phyloP scores from a whole-genome alignment of 2,888 invertebrate species.

The Lasius fuliginosus region DNA sequence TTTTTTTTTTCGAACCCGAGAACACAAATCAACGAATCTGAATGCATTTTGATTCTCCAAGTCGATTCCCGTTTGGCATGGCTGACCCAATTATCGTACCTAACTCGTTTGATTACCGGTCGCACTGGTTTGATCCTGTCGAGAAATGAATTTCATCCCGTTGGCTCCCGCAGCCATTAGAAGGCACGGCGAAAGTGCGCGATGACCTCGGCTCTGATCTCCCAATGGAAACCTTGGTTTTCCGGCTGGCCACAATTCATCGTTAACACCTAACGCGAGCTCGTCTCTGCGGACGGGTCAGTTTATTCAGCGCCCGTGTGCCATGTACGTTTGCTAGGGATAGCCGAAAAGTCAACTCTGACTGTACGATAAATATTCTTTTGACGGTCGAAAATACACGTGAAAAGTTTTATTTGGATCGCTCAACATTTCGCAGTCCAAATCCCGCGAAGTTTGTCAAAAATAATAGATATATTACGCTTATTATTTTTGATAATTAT shows the following conservation, averaged over 20 bases:
- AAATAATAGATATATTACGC: background rate
- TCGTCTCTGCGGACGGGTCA: conserved; percentile 43
- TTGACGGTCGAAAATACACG: background rate
- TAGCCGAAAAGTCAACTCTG: conserved; percentile 44
- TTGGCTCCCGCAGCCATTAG: conserved; percentile 59
- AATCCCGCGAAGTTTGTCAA: background rate
- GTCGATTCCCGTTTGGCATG: background rate
- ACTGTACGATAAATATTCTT: conserved; percentile 21
- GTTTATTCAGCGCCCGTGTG: conserved; percentile 45
- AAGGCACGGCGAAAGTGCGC: conserved; percentile 62
- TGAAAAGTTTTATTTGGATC: background rate
- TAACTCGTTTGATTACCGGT: background rate
- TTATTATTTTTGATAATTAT: conserved; percentile 27
- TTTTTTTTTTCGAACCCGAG: too few relatives aligned
- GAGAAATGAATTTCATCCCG: conserved; percentile 52
- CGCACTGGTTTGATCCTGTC: conserved; percentile 36
- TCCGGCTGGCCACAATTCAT: conserved; percentile 70
- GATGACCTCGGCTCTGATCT: conserved; percentile 64
- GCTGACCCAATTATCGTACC: conserved; percentile 15
- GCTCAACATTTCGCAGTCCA: background rate
- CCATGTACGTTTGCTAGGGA: background rate
- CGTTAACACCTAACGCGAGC: conserved; percentile 70
- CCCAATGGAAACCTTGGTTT: conserved; percentile 56
- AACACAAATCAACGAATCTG: conserved; percentile 18
- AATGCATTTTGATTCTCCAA: conserved; percentile 24